Evolutionary conservation across 2,888 invertebrate genomes (phyloP).

Genomic region (Dascillus cervinus): DNA sequence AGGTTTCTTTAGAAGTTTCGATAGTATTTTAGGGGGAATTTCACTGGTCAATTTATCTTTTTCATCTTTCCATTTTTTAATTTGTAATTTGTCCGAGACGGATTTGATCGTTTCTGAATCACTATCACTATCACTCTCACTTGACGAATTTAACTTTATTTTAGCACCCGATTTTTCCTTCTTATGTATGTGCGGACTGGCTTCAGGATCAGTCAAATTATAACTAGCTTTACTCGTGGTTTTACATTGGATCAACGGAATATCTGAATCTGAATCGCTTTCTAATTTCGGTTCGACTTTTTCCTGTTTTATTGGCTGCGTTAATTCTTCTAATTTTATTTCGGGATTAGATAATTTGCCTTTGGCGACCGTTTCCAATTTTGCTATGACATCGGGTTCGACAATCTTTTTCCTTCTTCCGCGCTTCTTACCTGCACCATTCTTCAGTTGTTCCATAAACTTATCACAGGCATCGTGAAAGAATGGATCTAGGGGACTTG

Average conservation of each 20-base stretch:
- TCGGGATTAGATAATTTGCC: slow-evolving; percentile 25
- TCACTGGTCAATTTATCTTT: slow-evolving; percentile 21
- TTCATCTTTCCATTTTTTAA: slow-evolving; percentile 29
- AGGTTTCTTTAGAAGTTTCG: slow-evolving; percentile 47
- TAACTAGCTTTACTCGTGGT: slow-evolving; percentile 21
- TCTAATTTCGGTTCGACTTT: slow-evolving; percentile 14
- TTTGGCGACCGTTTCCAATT: slow-evolving; percentile 31
- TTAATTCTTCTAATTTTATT: slow-evolving; percentile 15
- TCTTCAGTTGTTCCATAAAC: slow-evolving; percentile 68
- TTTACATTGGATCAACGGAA: slow-evolving; percentile 24
- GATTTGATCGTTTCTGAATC: slow-evolving; percentile 15
- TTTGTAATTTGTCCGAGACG: slow-evolving; percentile 21
- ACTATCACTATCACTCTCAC: slow-evolving; percentile 37
- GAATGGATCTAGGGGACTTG: slow-evolving; percentile 41
- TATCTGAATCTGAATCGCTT: slow-evolving; percentile 28
- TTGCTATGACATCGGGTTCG: slow-evolving; percentile 30
- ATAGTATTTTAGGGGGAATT: slow-evolving; percentile 23
- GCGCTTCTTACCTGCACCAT: slow-evolving; percentile 51
- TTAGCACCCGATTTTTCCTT: slow-evolving; percentile 9
- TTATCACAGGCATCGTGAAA: slow-evolving; percentile 71
- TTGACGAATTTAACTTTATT: slow-evolving; percentile 5
- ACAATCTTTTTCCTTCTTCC: slow-evolving; percentile 45
- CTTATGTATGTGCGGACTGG: slow-evolving; percentile 20
- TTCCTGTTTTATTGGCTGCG: slow-evolving; percentile 10
- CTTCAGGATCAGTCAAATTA: slow-evolving; percentile 25